Evolutionary conservation across 1,140 invertebrate genomes (phyloP).

Genomic region (Conus ventricosus): DNA sequence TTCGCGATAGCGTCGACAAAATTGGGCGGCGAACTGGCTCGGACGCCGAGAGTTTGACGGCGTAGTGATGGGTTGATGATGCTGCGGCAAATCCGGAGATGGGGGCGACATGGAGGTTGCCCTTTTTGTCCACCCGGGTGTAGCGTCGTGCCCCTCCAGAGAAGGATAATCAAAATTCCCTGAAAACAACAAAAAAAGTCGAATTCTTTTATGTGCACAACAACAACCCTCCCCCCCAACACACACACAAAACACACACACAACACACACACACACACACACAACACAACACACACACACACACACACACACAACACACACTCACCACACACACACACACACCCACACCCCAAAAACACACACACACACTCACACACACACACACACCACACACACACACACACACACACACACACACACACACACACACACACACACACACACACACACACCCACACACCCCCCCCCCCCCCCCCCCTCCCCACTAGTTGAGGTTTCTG

Average conservation of each 20-base stretch:
- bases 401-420: constrained; percentile 17
- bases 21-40: constrained; percentile 26
- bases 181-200: neutral
- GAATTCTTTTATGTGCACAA: neutral
- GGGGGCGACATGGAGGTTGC: constrained; percentile 24
- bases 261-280: constrained; percentile 15
- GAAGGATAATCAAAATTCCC: constrained; percentile 36
- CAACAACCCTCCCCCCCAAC: neutral
- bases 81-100: constrained; percentile 39
- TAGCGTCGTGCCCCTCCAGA: neutral
- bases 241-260: constrained; percentile 17
- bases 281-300: no score
- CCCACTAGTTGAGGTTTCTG: no score
- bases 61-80: constrained; percentile 53
- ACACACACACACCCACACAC: neutral
- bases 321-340: constrained; percentile 17
- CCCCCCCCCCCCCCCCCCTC: neutral
- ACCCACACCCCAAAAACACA: constrained; percentile 8
- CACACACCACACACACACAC: constrained; percentile 1
- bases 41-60: constrained; percentile 44
- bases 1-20: constrained; percentile 10
- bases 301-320: neutral
- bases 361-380: neutral
- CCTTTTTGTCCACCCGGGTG: constrained; percentile 5
- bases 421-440: neutral